A percentile compares a stretch with the other conserved stretches of the same genome.
phyloP scores from a whole-genome alignment of 1,140 invertebrate species.

The Heterodera schachtii region DNA sequence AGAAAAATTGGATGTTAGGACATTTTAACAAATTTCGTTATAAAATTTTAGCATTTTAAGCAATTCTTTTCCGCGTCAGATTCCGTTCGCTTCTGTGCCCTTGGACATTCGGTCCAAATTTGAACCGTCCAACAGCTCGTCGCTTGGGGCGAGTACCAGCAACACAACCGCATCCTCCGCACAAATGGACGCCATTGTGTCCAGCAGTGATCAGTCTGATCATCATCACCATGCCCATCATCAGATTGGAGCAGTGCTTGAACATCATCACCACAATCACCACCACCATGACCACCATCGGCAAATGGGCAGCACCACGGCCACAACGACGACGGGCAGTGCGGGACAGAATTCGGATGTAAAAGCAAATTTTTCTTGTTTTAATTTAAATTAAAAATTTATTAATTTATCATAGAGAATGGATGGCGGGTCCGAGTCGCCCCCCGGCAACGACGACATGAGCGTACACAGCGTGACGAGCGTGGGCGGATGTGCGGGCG shows the following conservation, averaged over 20 bases:
- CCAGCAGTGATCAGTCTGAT: conserved; percentile 7
- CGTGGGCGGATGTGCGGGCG: conserved; percentile 25
- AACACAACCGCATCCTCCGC: conserved; percentile 1
- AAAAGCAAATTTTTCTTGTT: background rate
- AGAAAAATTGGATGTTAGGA: no score
- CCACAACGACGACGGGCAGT: background rate
- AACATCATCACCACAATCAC: conserved; percentile 5
- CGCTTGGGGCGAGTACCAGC: conserved; percentile 5
- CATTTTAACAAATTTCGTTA: no score
- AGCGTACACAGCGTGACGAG: conserved; percentile 59
- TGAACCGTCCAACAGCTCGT: conserved; percentile 15
- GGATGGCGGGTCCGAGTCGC: conserved; percentile 62
- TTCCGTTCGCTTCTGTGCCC: conserved; percentile 43
- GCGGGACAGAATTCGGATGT: conserved; percentile 10
- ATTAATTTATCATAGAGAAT: conserved; percentile 45
- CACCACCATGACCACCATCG: conserved; percentile 9
- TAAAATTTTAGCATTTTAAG: background rate
- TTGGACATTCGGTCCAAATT: conserved; percentile 55
- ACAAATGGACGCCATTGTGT: conserved; percentile 2
- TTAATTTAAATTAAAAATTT: no score
- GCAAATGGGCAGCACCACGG: background rate
- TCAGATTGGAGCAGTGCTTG: conserved; percentile 4
- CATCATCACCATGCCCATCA: background rate
- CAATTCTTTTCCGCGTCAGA: background rate
- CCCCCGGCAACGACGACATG: conserved; percentile 57